phyloP scores from a whole-genome alignment of 2,113 vertebrate genomes.

The Oxyruncus cristatus region DNA sequence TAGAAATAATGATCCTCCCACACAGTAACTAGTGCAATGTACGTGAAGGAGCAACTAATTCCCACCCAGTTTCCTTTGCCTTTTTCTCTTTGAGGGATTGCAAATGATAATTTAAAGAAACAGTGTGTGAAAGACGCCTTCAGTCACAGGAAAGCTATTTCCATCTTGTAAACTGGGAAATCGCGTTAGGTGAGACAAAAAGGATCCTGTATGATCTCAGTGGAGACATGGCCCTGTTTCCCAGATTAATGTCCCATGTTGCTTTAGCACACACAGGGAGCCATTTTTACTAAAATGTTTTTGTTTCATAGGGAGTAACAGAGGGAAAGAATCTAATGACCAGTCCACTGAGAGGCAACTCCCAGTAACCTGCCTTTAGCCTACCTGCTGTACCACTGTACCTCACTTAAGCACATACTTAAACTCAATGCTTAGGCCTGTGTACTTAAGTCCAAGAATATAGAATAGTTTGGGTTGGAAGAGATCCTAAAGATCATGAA shows the following conservation, averaged over 20 bases:
- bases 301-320: background rate
- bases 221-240: background rate
- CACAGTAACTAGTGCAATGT: slow-evolving; percentile 59
- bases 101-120: slow-evolving; percentile 66
- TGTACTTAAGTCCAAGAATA: background rate
- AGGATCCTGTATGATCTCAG: background rate
- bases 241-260: background rate
- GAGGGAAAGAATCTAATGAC: background rate
- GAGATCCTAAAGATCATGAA: background rate
- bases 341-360: background rate
- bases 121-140: slow-evolving; percentile 39
- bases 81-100: slow-evolving; percentile 59
- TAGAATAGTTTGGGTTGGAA: background rate
- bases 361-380: background rate
- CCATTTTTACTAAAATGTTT: background rate
- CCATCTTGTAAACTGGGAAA: slow-evolving; percentile 29
- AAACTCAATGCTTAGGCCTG: background rate
- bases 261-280: background rate
- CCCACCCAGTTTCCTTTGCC: slow-evolving; percentile 56
- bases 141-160: slow-evolving; percentile 43
- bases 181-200: background rate
- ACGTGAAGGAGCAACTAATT: slow-evolving; percentile 58
- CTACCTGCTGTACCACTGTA: background rate
- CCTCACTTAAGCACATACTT: background rate
- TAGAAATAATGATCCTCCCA: slow-evolving; percentile 66